phyloP scores from a whole-genome alignment of 1,140 invertebrate genomes.

The Drosophila mojavensis region DNA sequence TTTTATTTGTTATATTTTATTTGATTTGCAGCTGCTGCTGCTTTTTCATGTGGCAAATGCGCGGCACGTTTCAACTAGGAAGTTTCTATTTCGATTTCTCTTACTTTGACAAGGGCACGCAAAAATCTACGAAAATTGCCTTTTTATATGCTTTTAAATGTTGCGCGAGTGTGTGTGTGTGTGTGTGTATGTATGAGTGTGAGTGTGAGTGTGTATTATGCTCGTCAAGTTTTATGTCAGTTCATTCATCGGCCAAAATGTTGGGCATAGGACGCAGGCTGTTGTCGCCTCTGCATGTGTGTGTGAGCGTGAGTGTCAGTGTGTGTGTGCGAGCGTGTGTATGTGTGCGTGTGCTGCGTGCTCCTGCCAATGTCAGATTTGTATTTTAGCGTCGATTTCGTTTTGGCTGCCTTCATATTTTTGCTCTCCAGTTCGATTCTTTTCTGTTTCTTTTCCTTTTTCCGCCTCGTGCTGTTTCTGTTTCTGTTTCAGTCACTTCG shows the following conservation, averaged over 20 bases:
- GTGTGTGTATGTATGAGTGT: background rate
- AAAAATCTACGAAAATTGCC: constrained; percentile 68
- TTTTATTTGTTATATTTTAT: constrained; percentile 17
- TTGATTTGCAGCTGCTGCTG: constrained; percentile 32
- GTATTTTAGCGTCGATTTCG: constrained; percentile 37
- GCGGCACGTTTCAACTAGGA: constrained; percentile 63
- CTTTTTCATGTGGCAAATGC: constrained; percentile 55
- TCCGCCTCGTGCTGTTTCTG: constrained; percentile 9
- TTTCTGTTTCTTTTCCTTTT: background rate
- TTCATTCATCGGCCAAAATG: constrained; percentile 74
- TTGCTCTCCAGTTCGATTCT: constrained; percentile 7
- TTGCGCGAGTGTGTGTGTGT: constrained; percentile 28
- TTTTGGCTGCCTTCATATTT: constrained; percentile 44
- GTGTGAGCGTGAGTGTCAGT: constrained; percentile 24
- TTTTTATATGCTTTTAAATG: constrained; percentile 71
- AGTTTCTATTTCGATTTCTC: constrained; percentile 49
- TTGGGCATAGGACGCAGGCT: constrained; percentile 41
- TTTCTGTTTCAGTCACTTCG: constrained; percentile 16
- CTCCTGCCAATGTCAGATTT: constrained; percentile 51
- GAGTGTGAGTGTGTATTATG: constrained; percentile 35
- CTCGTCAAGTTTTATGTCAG: constrained; percentile 64
- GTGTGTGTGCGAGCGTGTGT: constrained; percentile 16
- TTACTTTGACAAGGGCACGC: constrained; percentile 51
- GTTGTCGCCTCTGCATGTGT: constrained; percentile 49
- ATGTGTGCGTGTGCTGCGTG: constrained; percentile 35